Percentiles rank a stretch among this genome's conserved stretches.
Conservation (phyloP, 2,888 invertebrate species). For the Electrophaes corylata region DNA sequence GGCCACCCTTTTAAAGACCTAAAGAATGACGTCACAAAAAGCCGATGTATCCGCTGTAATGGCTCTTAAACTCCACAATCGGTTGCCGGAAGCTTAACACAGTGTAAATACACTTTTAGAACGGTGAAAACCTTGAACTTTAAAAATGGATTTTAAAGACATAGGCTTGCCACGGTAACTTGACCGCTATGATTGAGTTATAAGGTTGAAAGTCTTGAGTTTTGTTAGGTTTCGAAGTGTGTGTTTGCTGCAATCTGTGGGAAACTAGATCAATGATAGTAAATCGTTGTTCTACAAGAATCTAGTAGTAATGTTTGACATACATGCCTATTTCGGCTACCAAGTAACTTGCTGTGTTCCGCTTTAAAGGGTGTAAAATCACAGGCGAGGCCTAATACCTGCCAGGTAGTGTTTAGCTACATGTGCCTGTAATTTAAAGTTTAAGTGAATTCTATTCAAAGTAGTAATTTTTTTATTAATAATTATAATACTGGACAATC, state of each 20-base stretch:
- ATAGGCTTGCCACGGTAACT: constrained; percentile 1
- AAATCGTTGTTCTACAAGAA: neutral
- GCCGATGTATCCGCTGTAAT: constrained; percentile 17
- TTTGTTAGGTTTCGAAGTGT: neutral
- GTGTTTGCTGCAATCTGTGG: neutral
- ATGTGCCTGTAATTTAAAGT: too few relatives aligned
- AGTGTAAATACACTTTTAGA: constrained; percentile 29
- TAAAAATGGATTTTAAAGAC: neutral
- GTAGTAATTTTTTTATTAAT: too few relatives aligned
- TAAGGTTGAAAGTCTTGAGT: neutral
- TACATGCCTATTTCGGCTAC: too few relatives aligned
- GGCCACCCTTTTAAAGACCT: neutral
- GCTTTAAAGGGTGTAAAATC: too few relatives aligned
- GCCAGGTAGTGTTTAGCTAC: too few relatives aligned
- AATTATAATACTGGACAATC: too few relatives aligned
- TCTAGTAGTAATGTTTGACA: too few relatives aligned
- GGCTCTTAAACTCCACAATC: constrained; percentile 20
- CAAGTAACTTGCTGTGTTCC: too few relatives aligned
- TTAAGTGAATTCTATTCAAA: too few relatives aligned
- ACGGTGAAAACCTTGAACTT: constrained; percentile 24
- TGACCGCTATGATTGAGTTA: neutral
- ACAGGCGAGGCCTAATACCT: too few relatives aligned
- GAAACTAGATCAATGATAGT: neutral
- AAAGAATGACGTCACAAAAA: constrained; percentile 19
- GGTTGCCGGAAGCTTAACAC: constrained; percentile 31